phyloP scores from a whole-genome alignment of 2,113 vertebrate genomes.

The Microcebus tavaratra region DNA sequence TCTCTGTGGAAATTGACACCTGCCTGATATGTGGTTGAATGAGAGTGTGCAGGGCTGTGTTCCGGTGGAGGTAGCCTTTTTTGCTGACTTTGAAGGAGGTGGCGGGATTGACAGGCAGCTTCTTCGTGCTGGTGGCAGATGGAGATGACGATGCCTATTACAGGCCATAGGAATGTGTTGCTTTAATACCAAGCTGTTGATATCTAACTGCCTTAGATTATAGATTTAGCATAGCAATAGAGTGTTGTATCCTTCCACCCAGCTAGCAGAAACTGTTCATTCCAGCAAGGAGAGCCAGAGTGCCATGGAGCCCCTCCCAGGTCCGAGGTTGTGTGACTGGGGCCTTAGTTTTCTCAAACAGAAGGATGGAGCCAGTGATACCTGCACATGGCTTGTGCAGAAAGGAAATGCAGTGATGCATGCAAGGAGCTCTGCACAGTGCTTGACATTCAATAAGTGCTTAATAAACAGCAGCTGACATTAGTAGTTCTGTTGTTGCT shows the following conservation, averaged over 20 bases:
- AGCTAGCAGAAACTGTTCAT: not conserved
- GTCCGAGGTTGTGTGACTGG: not conserved
- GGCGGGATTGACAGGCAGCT: fast-evolving
- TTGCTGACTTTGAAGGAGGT: not conserved
- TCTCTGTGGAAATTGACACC: not conserved
- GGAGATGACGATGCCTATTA: fast-evolving
- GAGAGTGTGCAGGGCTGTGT: not conserved
- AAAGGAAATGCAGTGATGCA: fast-evolving
- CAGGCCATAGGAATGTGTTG: not conserved
- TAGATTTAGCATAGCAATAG: not conserved
- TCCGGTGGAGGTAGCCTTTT: not conserved
- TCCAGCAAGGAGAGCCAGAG: not conserved
- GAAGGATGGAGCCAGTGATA: not conserved
- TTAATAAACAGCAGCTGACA: not conserved
- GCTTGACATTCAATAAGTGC: not conserved
- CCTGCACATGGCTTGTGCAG: not conserved
- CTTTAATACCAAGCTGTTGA: not conserved
- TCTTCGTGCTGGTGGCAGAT: fast-evolving
- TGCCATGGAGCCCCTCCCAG: not conserved
- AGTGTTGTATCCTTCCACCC: fast-evolving
- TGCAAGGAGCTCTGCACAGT: fast-evolving
- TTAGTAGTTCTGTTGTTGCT: fast-evolving
- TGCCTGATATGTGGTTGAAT: not conserved
- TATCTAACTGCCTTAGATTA: too few species aligned
- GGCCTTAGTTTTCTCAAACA: not conserved